phyloP scores from a whole-genome alignment of 2,888 invertebrate species.

The Oligia fasciuncula region DNA sequence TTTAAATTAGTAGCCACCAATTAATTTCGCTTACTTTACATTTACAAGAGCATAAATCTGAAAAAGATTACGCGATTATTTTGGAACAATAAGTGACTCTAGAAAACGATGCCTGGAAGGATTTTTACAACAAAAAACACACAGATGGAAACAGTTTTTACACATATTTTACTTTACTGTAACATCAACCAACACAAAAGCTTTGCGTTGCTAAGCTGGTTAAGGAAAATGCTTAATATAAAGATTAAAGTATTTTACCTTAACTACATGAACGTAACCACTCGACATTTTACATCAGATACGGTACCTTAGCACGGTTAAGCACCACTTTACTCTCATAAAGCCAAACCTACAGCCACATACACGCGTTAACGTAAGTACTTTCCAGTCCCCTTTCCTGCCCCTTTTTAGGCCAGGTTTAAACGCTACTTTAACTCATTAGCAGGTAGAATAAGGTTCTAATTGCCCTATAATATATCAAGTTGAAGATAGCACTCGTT shows the following conservation, averaged over 20 bases:
- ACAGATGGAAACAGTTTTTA: neutral
- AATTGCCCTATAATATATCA: constrained; percentile 61
- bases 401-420: constrained; percentile 24
- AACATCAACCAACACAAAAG: neutral
- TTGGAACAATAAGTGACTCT: no score
- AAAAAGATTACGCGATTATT: no score
- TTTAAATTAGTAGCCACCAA: no score
- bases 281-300: neutral
- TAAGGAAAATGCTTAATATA: neutral
- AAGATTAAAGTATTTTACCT: neutral
- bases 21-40: no score
- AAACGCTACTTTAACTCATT: constrained; percentile 60
- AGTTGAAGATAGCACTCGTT: constrained; percentile 72
- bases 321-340: constrained; percentile 8
- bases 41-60: no score
- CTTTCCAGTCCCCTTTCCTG: constrained; percentile 3
- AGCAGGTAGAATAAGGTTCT: constrained; percentile 36
- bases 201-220: neutral
- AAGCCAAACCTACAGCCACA: constrained; percentile 1
- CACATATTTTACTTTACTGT: neutral
- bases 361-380: neutral
- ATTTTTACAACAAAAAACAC: no score
- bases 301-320: neutral
- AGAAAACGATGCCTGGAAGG: no score
- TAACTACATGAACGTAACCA: neutral